Evolutionary conservation across 2,888 invertebrate genomes (phyloP), one percentile per base, ranked within the genome.

Genomic region (Sinelater perroti): DNA sequence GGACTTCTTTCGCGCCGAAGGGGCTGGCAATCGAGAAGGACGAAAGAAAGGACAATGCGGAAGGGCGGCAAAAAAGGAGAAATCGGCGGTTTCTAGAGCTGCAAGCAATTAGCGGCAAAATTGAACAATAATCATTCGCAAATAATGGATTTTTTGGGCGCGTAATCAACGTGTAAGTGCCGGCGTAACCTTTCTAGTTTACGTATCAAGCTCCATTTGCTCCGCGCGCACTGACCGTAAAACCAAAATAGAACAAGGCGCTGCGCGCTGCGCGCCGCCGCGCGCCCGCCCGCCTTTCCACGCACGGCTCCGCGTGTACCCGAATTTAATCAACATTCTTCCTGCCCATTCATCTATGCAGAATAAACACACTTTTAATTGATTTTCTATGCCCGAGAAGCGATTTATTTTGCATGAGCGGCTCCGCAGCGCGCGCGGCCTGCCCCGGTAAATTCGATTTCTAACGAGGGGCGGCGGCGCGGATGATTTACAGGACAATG

Each of bases 401-500:
- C 59, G 54, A 58, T 58, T 58, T 53, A 58, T 53, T 58, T 58
- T 58, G 54, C 58, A 47, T 53, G 53, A 54, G 31, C n/a, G n/a
- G n/a, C n/a, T n/a, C n/a, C n/a, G n/a, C n/a, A n/a, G n/a, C n/a
- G n/a, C n/a, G n/a, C n/a, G n/a, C n/a, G n/a, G n/a, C n/a, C n/a
- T n/a, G n/a, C n/a, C n/a, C n/a, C n/a, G n/a, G n/a, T 50, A 50
- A 56, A 51, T 52, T 52, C 26, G 17, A 42, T 45, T 51, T 51
- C 45, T 57, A 57, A 57, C 46, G 51, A 56, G 51, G 53, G 52
- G 60, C 56, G 62, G 38, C 17, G 45, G 38, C 47, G 57, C 50
- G 35, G 50, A 66, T 72, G 70, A 71, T 72, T 72, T 72, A 72
- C 67, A 61, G 62, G 60, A 60, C 64, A 65, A 68, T 67, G 67